These are phyloP conservation scores for Hemistola chrysoprasaria DNA, from an alignment of 2,888 invertebrate genomes.

Conservation along the genomic window DNA sequence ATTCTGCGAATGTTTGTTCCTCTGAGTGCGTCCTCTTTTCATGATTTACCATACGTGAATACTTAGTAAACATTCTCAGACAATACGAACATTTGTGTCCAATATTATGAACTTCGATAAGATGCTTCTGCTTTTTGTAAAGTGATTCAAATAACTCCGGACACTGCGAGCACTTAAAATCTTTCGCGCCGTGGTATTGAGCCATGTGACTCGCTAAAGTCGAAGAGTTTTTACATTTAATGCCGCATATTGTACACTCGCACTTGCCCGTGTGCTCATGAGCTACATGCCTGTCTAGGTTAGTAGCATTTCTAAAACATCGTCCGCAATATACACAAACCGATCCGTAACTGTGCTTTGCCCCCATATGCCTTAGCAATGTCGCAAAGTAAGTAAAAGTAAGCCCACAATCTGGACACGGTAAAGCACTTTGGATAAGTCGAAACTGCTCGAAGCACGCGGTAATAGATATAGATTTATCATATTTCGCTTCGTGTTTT, in stretches of 20 bases:
- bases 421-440: slow-evolving; percentile 64
- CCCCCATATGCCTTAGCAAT: slow-evolving; percentile 62
- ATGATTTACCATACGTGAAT: slow-evolving; percentile 74
- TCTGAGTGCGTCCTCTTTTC: too few relatives aligned
- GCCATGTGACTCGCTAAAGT: slow-evolving; percentile 66
- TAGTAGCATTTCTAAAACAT: slow-evolving; percentile 56
- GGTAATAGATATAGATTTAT: slow-evolving; percentile 44
- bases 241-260: slow-evolving; percentile 60
- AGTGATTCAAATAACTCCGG: slow-evolving; percentile 73
- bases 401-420: slow-evolving; percentile 59
- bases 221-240: slow-evolving; percentile 64
- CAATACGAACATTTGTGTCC: slow-evolving; percentile 69
- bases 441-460: slow-evolving; percentile 63
- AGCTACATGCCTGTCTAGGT: slow-evolving; percentile 62
- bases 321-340: slow-evolving; percentile 72
- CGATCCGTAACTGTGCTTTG: slow-evolving; percentile 63
- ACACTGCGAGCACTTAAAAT: slow-evolving; percentile 66
- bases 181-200: slow-evolving; percentile 62
- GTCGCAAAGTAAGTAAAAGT: slow-evolving; percentile 64
- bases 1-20: slow-evolving; percentile 57
- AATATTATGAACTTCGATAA: slow-evolving; percentile 71
- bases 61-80: slow-evolving; percentile 68
- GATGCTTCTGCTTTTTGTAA: slow-evolving; percentile 76
- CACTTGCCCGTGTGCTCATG: slow-evolving; percentile 61
- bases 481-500: slow-evolving; percentile 61